Conservation (phyloP, 2,113 vertebrate genomes). For the Rana temporaria region DNA sequence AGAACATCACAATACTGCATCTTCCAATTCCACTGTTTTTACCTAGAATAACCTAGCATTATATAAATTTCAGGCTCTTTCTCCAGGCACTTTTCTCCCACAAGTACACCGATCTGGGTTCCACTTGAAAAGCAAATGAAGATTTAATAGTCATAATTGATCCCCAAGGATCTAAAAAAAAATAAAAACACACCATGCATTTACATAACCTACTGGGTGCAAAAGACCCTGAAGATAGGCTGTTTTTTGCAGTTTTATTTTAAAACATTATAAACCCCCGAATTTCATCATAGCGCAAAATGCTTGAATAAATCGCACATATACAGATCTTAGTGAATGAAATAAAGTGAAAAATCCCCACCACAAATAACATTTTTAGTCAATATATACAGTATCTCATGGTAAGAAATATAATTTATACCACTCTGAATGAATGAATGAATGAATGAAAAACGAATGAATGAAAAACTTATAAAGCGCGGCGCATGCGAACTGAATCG, state of each 20-base stretch:
- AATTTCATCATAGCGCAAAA: too few relatives aligned
- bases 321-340: too few relatives aligned
- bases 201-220: background rate
- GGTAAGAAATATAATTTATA: too few relatives aligned
- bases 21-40: background rate
- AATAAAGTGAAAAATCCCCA: too few relatives aligned
- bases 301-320: too few relatives aligned
- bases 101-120: background rate
- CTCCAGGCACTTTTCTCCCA: background rate
- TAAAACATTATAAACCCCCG: background rate
- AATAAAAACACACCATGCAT: background rate
- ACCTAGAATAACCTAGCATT: background rate
- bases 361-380: too few relatives aligned
- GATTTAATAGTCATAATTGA: slow-evolving; percentile 27
- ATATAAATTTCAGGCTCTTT: background rate
- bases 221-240: background rate
- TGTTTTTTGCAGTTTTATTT: background rate
- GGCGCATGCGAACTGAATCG: too few relatives aligned
- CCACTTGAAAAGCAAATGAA: background rate
- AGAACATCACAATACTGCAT: too few relatives aligned
- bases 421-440: too few relatives aligned
- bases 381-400: too few relatives aligned
- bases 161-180: background rate
- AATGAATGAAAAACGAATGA: too few relatives aligned
- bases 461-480: too few relatives aligned